phyloP scores from a whole-genome alignment of 2,888 invertebrate species.

The Neoaliturus tenellus region DNA sequence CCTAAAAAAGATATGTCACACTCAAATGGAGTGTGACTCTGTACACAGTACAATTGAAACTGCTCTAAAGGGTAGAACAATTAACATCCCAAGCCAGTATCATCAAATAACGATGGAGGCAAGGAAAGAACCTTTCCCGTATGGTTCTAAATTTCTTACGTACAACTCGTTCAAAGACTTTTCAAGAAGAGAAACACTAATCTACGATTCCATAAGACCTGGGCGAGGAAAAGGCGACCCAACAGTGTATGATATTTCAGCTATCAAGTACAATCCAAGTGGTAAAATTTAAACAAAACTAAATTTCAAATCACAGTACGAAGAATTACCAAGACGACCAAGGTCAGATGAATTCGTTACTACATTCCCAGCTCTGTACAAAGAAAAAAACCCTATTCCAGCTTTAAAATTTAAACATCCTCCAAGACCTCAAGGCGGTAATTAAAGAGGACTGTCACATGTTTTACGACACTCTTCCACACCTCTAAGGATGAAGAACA shows the following conservation, averaged over 20 bases:
- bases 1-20: no score
- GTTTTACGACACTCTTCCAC: not conserved
- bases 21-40: constrained; percentile 49
- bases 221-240: constrained; percentile 25
- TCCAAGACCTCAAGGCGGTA: not conserved
- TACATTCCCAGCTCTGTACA: not conserved
- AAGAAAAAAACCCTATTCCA: not conserved
- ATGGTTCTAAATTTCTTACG: constrained; percentile 24
- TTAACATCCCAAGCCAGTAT: constrained; percentile 32
- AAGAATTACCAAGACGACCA: not conserved
- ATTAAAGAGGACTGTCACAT: not conserved
- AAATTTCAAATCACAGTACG: no score
- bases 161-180: constrained; percentile 34
- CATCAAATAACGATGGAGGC: not conserved
- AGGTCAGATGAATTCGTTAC: not conserved
- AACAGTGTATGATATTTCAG: not conserved
- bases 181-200: constrained; percentile 34
- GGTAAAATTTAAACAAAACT: not conserved
- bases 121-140: constrained; percentile 34
- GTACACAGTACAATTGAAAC: constrained; percentile 50
- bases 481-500: no score
- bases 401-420: not conserved
- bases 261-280: constrained; percentile 31
- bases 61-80: constrained; percentile 19
- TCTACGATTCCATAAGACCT: constrained; percentile 44